Evolutionary conservation across 2,113 vertebrate genomes (phyloP).

Genomic region (Laticauda laticaudata): DNA sequence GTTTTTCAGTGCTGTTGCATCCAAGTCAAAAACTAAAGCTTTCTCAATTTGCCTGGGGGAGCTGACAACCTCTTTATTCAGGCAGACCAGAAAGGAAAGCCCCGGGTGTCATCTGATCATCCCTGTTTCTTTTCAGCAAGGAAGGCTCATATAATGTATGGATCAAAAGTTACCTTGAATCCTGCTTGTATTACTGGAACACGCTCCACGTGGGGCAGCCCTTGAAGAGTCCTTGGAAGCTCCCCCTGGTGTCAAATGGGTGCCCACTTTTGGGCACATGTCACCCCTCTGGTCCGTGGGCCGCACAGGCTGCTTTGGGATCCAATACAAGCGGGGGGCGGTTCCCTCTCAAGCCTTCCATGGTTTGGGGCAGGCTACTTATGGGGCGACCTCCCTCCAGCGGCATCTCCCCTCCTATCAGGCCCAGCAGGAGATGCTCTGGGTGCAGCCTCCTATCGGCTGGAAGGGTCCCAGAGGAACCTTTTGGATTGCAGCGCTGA

Average conservation of each 20-base stretch:
- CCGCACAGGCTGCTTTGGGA: not conserved
- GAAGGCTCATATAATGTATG: not conserved
- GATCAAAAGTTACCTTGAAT: not conserved
- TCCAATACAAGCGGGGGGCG: not conserved
- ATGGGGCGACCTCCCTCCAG: not conserved
- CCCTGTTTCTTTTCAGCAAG: not conserved
- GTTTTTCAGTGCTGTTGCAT: not conserved
- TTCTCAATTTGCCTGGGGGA: not conserved
- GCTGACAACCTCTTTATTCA: not conserved
- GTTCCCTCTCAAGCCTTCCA: not conserved
- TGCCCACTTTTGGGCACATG: not conserved
- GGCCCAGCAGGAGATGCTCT: not conserved
- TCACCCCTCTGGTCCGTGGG: not conserved
- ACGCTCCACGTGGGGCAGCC: not conserved
- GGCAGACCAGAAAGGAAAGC: not conserved
- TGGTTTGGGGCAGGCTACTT: not conserved
- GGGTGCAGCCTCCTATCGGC: not conserved
- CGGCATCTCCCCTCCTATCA: not conserved
- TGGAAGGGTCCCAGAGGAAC: not conserved
- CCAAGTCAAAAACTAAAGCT: not conserved
- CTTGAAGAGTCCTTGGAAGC: not conserved
- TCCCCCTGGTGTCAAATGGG: not conserved
- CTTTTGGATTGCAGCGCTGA: not conserved
- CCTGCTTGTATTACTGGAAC: not conserved
- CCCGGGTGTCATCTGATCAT: not conserved